Evolutionary conservation across 2,888 invertebrate species (phyloP), one percentile per base, ranked within the genome.

Genomic region (Micropterix aruncella): DNA sequence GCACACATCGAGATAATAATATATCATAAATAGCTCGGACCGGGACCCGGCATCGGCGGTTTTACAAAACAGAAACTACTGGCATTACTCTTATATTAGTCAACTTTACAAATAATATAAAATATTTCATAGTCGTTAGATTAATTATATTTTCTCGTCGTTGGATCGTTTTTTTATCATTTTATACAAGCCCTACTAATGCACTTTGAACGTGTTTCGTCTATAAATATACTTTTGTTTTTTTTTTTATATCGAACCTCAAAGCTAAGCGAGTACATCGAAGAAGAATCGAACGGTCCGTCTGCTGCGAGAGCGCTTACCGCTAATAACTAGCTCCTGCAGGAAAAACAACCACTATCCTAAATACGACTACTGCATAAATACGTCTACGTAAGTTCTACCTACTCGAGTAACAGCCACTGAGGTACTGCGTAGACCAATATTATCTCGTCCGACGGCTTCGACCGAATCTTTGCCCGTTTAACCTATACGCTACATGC

Each of bases 371-470:
- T 38, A 38, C 38, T 38, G 5, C 38, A 38, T 38, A 38, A 38
- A 38, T 38, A 38, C 5, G 38, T 14, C 15, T 12, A 38, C 5
- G 15, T 14, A 38, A 38, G 15, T 58, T 62, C 59, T 65, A 62
- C 60, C 53, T 50, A 49, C 50, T 62, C 61, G 66, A 62, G 63
- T 61, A 60, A 66, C 66, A 66, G 66, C 66, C 66, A 62, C 58
- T 58, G 65, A 66, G 66, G 65, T 65, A 65, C 66, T 62, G 61
- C 61, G 65, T 65, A 61, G 60, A 62, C 57, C 62, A 62, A 59
- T 58, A 60, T 58, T 42, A n/a, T 27, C 27, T 27, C 27, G 27
- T 27, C 27, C 56, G 55, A 54, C 57, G 56, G 54, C 56, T 55
- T 51, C 56, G 58, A 56, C 56, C 57, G 60, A 59, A 51, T 56